phyloP scores from a whole-genome alignment of 2,113 vertebrate genomes.

The Nycticryphes semicollaris region DNA sequence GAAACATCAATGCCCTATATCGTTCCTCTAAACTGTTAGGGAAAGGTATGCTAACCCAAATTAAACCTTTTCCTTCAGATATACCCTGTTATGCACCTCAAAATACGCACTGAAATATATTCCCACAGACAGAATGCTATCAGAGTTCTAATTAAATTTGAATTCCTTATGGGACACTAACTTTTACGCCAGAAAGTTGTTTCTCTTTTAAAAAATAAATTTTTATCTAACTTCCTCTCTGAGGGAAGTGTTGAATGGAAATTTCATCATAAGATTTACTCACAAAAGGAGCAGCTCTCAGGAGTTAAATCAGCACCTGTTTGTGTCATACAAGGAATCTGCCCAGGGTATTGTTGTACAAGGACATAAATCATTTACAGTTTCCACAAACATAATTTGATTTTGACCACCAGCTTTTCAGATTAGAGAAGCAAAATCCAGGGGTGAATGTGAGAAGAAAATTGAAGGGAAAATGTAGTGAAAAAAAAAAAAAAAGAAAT shows the following conservation, averaged over 20 bases:
- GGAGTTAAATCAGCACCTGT: not conserved
- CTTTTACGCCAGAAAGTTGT: conserved; percentile 3
- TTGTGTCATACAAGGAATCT: not conserved
- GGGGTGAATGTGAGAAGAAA: not conserved
- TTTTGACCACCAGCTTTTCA: not conserved
- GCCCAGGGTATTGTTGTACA: not conserved
- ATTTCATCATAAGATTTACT: not conserved
- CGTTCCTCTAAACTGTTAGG: not conserved
- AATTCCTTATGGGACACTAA: conserved; percentile 28
- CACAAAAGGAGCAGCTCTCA: not conserved
- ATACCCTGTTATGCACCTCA: not conserved
- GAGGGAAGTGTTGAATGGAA: not conserved
- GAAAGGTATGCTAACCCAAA: not conserved
- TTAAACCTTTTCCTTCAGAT: conserved; percentile 11
- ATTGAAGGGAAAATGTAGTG: not conserved
- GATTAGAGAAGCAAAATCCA: not conserved
- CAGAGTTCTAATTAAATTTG: conserved; percentile 49
- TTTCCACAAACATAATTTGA: conserved; percentile 22
- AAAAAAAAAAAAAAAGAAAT: not conserved
- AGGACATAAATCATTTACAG: not conserved
- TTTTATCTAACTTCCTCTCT: not conserved
- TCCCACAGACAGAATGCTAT: conserved; percentile 19
- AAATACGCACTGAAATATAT: conserved; percentile 38
- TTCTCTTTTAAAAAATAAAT: conserved; percentile 3
- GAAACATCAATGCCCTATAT: not conserved